Conservation (phyloP, 2,113 vertebrate species). For the Hepsetus odoe region DNA sequence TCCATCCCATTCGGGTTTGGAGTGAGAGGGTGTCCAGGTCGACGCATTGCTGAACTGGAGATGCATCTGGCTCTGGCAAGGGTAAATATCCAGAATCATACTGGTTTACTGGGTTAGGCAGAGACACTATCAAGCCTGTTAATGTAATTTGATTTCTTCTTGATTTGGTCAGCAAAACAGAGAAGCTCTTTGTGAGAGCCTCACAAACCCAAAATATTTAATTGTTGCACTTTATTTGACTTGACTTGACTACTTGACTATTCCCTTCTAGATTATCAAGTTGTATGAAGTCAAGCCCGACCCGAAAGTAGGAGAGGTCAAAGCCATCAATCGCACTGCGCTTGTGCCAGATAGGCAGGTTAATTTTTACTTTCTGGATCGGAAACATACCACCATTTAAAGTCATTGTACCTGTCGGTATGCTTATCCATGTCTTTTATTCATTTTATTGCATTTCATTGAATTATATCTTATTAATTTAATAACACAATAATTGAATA, state of each 20-base stretch:
- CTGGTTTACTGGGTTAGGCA: not conserved
- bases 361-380: constrained; percentile 70
- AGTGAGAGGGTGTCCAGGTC: constrained; percentile 75
- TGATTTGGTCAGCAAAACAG: not conserved
- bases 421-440: not conserved
- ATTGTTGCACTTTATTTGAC: not conserved
- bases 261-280: constrained; percentile 66
- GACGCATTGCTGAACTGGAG: constrained; percentile 79
- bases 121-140: not conserved
- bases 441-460: no score
- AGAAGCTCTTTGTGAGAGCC: not conserved
- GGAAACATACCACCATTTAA: constrained; percentile 37
- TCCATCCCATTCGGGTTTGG: constrained; percentile 80
- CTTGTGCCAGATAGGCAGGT: constrained; percentile 71
- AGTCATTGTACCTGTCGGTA: not conserved
- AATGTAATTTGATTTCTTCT: not conserved
- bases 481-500: no score
- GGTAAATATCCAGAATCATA: constrained; percentile 57
- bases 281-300: constrained; percentile 73
- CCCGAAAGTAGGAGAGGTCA: constrained; percentile 64
- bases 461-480: no score
- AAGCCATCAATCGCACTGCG: constrained; percentile 64
- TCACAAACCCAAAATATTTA: not conserved
- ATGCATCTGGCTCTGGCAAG: constrained; percentile 73
- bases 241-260: no score